Percentiles rank a stretch among this genome's conserved stretches.
Evolutionary conservation across 2,888 invertebrate genomes (phyloP).

Genomic region (Petrolisthes cinctipes): DNA sequence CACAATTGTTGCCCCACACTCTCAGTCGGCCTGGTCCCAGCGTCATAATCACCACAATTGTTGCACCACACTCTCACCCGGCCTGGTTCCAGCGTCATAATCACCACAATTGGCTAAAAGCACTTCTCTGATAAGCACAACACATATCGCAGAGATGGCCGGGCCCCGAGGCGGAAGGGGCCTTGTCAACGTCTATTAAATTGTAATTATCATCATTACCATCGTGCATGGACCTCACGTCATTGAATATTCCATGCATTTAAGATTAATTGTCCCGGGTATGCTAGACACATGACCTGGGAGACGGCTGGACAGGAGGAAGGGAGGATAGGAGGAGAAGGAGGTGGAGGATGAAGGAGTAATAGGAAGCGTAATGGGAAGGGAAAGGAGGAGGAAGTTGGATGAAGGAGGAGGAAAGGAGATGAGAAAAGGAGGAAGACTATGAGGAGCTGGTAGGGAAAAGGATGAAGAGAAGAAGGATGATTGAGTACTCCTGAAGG

Average conservation of each 20-base stretch:
- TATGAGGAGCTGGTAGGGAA: not conserved
- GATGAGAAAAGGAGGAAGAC: not conserved
- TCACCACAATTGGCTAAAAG: slow-evolving; percentile 58
- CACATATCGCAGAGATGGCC: slow-evolving; percentile 41
- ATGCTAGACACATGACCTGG: slow-evolving; percentile 45
- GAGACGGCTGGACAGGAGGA: not conserved
- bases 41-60: not conserved
- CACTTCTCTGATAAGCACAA: slow-evolving; percentile 49
- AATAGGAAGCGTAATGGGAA: not conserved
- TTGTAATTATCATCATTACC: slow-evolving; percentile 58
- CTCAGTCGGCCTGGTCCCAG: not conserved
- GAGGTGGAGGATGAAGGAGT: not conserved
- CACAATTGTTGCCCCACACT: not conserved
- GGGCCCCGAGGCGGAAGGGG: slow-evolving; percentile 33
- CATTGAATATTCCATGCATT: slow-evolving; percentile 61
- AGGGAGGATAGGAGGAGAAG: not conserved
- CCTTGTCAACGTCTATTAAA: slow-evolving; percentile 57
- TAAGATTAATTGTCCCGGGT: slow-evolving; percentile 56
- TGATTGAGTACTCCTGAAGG: not conserved
- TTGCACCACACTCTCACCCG: not conserved
- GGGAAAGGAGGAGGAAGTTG: not conserved
- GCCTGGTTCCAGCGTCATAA: slow-evolving; percentile 30
- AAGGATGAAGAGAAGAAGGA: not conserved
- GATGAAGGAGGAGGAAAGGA: not conserved
- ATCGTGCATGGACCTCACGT: slow-evolving; percentile 43